A percentile compares a stretch with the other conserved stretches of the same genome.
Conservation (phyloP, 1,140 invertebrate genomes). For the Drosophila jambulina region DNA sequence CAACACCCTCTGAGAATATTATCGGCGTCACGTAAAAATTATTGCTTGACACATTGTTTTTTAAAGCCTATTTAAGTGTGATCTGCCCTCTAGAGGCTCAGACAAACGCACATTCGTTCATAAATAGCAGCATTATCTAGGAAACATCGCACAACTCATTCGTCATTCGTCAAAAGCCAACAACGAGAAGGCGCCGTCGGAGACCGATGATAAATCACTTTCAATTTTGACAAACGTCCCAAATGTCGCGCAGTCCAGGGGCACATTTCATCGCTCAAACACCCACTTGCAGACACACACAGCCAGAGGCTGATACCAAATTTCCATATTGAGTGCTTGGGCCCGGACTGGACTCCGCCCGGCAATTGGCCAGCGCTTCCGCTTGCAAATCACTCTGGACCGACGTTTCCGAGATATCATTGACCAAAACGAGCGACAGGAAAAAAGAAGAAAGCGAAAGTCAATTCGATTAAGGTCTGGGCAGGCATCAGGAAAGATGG, state of each 20-base stretch:
- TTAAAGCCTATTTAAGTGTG: constrained; percentile 43
- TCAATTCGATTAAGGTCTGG: constrained; percentile 46
- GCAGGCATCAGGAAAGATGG: constrained; percentile 10
- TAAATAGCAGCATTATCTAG: constrained; percentile 59
- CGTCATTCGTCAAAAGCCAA: constrained; percentile 67
- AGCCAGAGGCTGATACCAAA: constrained; percentile 26
- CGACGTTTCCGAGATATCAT: constrained; percentile 59
- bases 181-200: constrained; percentile 18
- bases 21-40: constrained; percentile 66
- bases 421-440: constrained; percentile 19
- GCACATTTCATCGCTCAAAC: constrained; percentile 67
- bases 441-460: constrained; percentile 30
- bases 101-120: constrained; percentile 14
- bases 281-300: constrained; percentile 16
- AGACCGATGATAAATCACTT: constrained; percentile 77
- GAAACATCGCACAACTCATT: constrained; percentile 68
- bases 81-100: constrained; percentile 1
- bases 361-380: constrained; percentile 55
- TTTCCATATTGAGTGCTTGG: constrained; percentile 49
- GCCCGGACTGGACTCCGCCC: constrained; percentile 11
- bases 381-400: constrained; percentile 52
- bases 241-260: constrained; percentile 59
- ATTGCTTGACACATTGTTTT: constrained; percentile 56
- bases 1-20: constrained; percentile 23
- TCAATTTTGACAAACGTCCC: constrained; percentile 82